Evolutionary conservation across 2,797 vertebrate species (phyloP), one percentile per base, ranked within the genome.

Genomic region (Myripristis murdjan): DNA sequence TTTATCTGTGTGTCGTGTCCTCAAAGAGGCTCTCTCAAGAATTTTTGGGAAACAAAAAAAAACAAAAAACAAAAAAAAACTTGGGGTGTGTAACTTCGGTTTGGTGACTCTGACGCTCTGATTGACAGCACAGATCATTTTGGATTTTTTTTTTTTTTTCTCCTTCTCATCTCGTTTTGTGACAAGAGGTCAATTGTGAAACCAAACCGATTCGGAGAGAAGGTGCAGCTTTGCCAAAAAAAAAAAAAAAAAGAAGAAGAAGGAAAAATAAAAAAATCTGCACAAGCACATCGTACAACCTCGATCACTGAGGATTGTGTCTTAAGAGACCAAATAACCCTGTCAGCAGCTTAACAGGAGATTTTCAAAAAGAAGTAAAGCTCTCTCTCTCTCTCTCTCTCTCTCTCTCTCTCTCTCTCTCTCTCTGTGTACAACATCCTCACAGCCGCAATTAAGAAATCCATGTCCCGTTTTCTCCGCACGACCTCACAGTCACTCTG

Each of bases 241-340:
- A 20, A 20, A 20, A 20, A 20, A 20, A 20, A 20, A 20, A 20
- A 20, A 20, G n/a, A n/a, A n/a, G n/a, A n/a, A n/a, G n/a, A 20
- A 20, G 20, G 20, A 76, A 44, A 31, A 6, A 65, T 28, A 0
- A 4, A 20, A 6, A 46, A 64, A 69, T n/a, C n/a, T 68, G 62
- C 66, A 81, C 41, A 77, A 79, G 73, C 73, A 70, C 76, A 81
- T 71, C 55, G n/a, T 35, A 22, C 63, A 71, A 73, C 60, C 78
- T 86, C 67, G 43, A 46, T 41, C 8, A 0, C 48, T 71, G 70
- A 77, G 43, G 23, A 60, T 54, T 43, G n/a, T 71, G 56, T 86
- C 66, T 68, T 52, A 67, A 72, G 70, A 82, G 81, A 86, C 85
- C 85, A 88, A 88, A 87, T 77, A 64, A 6, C 44, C 24, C 20